Evolutionary conservation across 1,140 invertebrate species (phyloP), one percentile per base, ranked within the genome.

Genomic region (Trachymyrmex septentrionalis): DNA sequence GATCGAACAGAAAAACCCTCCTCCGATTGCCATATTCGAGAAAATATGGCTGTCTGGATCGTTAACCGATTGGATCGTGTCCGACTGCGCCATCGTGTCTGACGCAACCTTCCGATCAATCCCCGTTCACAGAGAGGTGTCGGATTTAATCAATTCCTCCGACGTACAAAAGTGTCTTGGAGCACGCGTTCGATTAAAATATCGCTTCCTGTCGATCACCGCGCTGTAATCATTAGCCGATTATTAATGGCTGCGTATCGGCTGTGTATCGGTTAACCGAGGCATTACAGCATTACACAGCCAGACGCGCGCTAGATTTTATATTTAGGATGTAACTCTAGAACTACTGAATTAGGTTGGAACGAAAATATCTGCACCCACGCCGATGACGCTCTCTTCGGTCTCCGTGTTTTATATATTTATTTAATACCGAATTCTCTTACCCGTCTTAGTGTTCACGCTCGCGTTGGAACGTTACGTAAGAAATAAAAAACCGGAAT

Each of bases 301-400:
- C 66, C 67, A 73, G 67, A 89, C 90, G 76, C 78, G 92, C 87
- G 93, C 94, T 94, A 94, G 94, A 94, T 94, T 94, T 94, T 94
- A 94, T 94, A 94, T 94, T 94, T 94, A 94, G 94, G 93, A 91
- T 92, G 93, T 94, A 94, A 94, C 93, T 90, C 91, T 93, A 93
- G 92, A 94, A 94, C 94, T 94, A 91, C 94, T 94, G 94, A 94
- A 94, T 94, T 94, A 92, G 93, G 94, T 94, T 94, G 85, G 93
- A 94, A 94, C 93, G 89, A 94, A 94, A 94, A 94, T 94, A 94
- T 77, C 85, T 71, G 72, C 92, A 92, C 90, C 89, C 91, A 93
- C 93, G 87, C 87, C 75, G 63, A 72, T 81, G 81, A 76, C 80
- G 87, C 75, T 81, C 75, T 81, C 85, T 84, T 53, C 30, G 21